Evolutionary conservation across 2,113 vertebrate genomes (phyloP).

Genomic region (Urocynchramus pylzowi): DNA sequence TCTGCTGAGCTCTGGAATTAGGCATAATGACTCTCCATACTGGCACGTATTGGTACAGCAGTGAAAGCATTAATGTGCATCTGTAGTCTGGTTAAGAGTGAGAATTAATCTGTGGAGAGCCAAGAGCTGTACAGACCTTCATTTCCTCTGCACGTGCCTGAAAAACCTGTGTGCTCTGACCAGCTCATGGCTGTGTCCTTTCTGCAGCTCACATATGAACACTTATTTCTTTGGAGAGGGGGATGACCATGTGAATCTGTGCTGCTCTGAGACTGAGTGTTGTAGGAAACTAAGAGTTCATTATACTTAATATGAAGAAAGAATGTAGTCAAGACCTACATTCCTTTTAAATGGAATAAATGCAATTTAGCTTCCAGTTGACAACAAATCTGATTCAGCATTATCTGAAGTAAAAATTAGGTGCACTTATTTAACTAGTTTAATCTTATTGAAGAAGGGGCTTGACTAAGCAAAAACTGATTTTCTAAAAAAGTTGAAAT

Average conservation of each 20-base stretch:
- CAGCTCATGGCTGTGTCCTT: neutral
- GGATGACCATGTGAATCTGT: rapidly evolving
- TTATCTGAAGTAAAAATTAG: neutral
- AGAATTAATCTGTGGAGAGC: neutral
- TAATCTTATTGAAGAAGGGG: neutral
- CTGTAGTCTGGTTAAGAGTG: neutral
- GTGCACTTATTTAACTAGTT: neutral
- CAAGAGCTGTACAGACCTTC: neutral
- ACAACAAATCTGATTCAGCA: neutral
- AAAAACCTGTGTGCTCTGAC: neutral
- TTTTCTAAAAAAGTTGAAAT: rapidly evolving
- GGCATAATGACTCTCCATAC: neutral
- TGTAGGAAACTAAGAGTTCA: neutral
- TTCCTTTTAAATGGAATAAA: neutral
- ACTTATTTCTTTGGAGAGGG: rapidly evolving
- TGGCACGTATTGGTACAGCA: neutral
- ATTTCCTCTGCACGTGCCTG: neutral
- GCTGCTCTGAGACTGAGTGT: neutral
- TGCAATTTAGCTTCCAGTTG: neutral
- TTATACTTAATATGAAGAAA: neutral
- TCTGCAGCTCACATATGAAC: neutral
- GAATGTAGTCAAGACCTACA: neutral
- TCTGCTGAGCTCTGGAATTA: neutral
- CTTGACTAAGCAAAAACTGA: neutral
- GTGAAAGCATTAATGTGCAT: rapidly evolving